Evolutionary conservation across 2,113 vertebrate species (phyloP).

Genomic region (Eudyptes chrysolophus): DNA sequence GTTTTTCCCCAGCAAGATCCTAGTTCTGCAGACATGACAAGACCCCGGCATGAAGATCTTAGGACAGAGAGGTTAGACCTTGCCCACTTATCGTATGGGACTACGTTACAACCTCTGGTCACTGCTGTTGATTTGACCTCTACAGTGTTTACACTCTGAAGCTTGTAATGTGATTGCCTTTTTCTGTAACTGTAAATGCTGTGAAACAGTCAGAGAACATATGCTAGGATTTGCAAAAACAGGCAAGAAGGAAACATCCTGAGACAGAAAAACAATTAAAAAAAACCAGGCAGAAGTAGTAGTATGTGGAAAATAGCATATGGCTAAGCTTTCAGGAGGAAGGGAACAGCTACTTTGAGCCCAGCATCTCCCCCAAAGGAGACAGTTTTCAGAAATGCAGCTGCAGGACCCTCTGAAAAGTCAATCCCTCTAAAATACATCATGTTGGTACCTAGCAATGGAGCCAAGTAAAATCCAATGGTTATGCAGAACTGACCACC

Average conservation of each 20-base stretch:
- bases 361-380: background rate
- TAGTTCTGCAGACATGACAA: background rate
- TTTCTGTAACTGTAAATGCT: background rate
- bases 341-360: background rate
- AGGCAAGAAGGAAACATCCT: conserved; percentile 15
- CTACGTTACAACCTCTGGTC: background rate
- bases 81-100: fast-evolving
- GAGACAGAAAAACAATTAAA: conserved; percentile 41
- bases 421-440: background rate
- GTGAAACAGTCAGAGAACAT: background rate
- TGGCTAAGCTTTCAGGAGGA: background rate
- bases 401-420: background rate
- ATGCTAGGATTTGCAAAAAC: conserved; percentile 9
- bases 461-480: background rate
- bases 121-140: background rate
- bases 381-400: background rate
- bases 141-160: background rate
- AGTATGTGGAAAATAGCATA: background rate
- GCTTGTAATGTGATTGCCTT: background rate
- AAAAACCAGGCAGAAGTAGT: background rate
- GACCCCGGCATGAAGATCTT: background rate
- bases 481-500: background rate
- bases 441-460: background rate
- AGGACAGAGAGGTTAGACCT: background rate
- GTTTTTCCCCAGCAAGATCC: background rate